Conservation (phyloP, 1,140 invertebrate genomes). For the Drosophila guanche region DNA sequence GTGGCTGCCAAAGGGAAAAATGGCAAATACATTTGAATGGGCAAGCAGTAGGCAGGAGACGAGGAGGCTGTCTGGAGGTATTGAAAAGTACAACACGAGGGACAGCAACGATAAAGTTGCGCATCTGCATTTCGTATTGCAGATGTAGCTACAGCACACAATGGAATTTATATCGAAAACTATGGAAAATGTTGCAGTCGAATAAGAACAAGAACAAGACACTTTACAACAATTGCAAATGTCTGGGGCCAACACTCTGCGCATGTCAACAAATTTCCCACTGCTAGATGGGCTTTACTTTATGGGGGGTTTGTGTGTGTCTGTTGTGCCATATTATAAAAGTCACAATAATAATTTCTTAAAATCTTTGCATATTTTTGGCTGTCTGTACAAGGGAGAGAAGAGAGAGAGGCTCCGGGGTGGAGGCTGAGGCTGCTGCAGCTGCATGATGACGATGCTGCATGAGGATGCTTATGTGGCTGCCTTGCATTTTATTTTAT, state of each 20-base stretch:
- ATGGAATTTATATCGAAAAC: constrained; percentile 64
- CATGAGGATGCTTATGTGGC: constrained; percentile 28
- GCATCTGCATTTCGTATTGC: constrained; percentile 61
- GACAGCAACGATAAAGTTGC: constrained; percentile 34
- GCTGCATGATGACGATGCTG: constrained; percentile 9
- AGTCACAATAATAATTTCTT: constrained; percentile 77
- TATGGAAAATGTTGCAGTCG: constrained; percentile 53
- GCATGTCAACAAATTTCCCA: constrained; percentile 73
- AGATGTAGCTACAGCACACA: constrained; percentile 52
- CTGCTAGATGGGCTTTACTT: neutral
- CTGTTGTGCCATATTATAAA: constrained; percentile 65
- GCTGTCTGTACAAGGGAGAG: constrained; percentile 4
- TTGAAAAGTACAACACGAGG: constrained; percentile 48
- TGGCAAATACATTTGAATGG: constrained; percentile 32
- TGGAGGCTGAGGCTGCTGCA: constrained; percentile 20
- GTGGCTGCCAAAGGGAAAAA: constrained; percentile 47
- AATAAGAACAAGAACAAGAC: constrained; percentile 42
- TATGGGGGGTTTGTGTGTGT: neutral
- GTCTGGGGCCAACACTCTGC: constrained; percentile 66
- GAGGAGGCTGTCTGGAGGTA: constrained; percentile 5
- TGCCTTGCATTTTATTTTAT: constrained; percentile 76
- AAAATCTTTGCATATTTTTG: constrained; percentile 76
- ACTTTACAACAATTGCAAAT: constrained; percentile 70
- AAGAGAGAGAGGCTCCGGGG: neutral
- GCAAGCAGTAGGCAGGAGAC: constrained; percentile 4